Evolutionary conservation across 53 echinoderm and acorn worm species (phyloP).

Genomic region (Paracentrotus lividus): DNA sequence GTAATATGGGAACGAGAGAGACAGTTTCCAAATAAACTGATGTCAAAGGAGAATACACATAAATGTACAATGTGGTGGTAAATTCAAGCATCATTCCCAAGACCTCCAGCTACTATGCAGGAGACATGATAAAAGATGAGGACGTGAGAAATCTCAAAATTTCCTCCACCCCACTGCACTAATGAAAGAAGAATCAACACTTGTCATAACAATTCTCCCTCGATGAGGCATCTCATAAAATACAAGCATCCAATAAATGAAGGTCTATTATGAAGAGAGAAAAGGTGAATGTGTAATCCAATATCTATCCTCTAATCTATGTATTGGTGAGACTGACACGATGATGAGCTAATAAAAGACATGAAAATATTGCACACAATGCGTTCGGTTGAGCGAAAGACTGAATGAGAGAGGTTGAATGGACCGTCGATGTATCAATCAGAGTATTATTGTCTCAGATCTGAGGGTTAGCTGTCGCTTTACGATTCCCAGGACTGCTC

Average conservation of each 20-base stretch:
- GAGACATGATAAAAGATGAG: background rate
- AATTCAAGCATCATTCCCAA: background rate
- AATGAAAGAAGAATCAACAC: slow-evolving; percentile 16
- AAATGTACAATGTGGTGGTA: too few relatives aligned
- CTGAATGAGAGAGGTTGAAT: slow-evolving; percentile 33
- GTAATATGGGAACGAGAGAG: background rate
- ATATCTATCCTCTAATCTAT: slow-evolving; percentile 5
- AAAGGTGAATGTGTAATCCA: slow-evolving; percentile 20
- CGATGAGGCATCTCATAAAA: slow-evolving; percentile 31
- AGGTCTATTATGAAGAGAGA: slow-evolving; percentile 44
- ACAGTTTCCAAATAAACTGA: slow-evolving; percentile 36
- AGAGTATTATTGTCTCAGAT: slow-evolving; percentile 53
- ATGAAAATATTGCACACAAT: slow-evolving; percentile 43
- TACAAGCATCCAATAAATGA: slow-evolving; percentile 33
- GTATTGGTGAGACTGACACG: background rate
- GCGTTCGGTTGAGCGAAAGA: slow-evolving; percentile 42
- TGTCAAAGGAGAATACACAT: slow-evolving; percentile 22
- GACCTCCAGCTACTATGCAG: background rate
- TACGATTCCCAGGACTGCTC: background rate
- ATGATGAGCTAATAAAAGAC: slow-evolving; percentile 1
- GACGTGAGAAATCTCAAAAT: slow-evolving; percentile 32
- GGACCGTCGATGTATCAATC: slow-evolving; percentile 51
- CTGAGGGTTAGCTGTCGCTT: slow-evolving; percentile 31
- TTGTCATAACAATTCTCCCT: background rate
- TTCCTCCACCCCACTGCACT: slow-evolving; percentile 22